Base-by-base conservation (phyloP, 2,888 invertebrate genomes). In the Tipula confusa region DNA sequence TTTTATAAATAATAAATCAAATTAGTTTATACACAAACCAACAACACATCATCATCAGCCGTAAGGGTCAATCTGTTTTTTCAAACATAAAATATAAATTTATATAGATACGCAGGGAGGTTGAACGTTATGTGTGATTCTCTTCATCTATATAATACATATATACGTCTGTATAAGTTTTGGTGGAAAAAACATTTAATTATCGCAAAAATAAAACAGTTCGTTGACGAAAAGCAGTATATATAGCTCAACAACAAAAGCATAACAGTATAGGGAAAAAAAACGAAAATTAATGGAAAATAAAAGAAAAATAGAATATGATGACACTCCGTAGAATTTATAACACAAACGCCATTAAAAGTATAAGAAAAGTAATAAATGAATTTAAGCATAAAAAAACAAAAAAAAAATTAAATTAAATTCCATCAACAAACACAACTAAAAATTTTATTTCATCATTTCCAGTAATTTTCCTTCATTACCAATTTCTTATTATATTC, bases 391-490 rank as follows among this genome's bases (percentile, higher is more conserved):
- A 64, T 24, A 48, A 9, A 48, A 64, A 33, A 33, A 33, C n/a
- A n/a, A 33, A 9, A 64, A 64, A 64, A 64, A 64, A 64, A 64
- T 64, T 64, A 64, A 64, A 64, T 64, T 64, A 64, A 64, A 64
- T 64, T 64, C 64, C 64, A 64, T 64, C 64, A 64, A 64, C 64
- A 64, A 64, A 64, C 64, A 64, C 64, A 64, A 64, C 24, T 64
- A 64, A 64, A 64, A 64, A 64, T 64, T 64, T 64, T 64, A 64
- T 64, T 64, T 64, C 64, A 24, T 64, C 64, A 64, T 64, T 64
- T 64, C 64, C 64, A 64, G 64, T 64, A 64, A 64, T 64, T 24
- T 64, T 64, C 64, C 64, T 64, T 24, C 64, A 64, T 64, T 64
- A 64, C 64, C 24, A 64, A 64, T 64, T 64, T 64, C 64, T 7